Evolutionary conservation across 2,113 vertebrate genomes (phyloP).

Genomic region (Erinaceus europaeus): DNA sequence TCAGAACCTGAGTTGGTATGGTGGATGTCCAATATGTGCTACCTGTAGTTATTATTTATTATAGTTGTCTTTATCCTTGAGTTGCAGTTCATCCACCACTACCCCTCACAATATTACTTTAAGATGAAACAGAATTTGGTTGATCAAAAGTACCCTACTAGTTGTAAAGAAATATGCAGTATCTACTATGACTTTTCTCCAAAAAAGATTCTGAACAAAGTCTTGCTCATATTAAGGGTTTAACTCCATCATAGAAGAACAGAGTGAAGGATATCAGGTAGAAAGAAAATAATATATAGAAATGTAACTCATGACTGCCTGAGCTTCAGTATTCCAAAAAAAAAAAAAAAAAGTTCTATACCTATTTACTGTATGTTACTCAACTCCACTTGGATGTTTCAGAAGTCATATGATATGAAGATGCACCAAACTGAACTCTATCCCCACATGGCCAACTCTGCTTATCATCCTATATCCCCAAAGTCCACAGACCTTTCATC

Average conservation of each 20-base stretch:
- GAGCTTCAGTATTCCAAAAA: background rate
- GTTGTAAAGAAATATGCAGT: background rate
- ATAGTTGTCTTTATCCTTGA: background rate
- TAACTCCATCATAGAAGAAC: background rate
- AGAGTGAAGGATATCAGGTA: background rate
- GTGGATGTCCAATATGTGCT: background rate
- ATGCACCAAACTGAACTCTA: background rate
- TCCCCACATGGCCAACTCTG: background rate
- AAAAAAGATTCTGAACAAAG: background rate
- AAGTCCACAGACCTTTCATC: background rate
- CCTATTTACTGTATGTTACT: background rate
- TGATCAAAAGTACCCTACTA: background rate
- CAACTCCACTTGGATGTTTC: background rate
- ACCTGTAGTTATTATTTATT: background rate
- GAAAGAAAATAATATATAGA: background rate
- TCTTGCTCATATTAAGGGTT: background rate
- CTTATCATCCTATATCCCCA: background rate
- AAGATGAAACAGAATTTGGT: slow-evolving; percentile 10
- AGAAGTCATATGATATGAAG: background rate
- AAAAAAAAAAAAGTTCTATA: too few relatives aligned
- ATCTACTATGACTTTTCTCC: background rate
- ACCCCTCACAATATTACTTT: background rate
- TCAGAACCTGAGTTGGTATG: background rate
- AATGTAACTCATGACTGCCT: background rate
- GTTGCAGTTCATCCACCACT: background rate